phyloP scores from a whole-genome alignment of 2,113 vertebrate genomes.

The Leucopsar rothschildi region DNA sequence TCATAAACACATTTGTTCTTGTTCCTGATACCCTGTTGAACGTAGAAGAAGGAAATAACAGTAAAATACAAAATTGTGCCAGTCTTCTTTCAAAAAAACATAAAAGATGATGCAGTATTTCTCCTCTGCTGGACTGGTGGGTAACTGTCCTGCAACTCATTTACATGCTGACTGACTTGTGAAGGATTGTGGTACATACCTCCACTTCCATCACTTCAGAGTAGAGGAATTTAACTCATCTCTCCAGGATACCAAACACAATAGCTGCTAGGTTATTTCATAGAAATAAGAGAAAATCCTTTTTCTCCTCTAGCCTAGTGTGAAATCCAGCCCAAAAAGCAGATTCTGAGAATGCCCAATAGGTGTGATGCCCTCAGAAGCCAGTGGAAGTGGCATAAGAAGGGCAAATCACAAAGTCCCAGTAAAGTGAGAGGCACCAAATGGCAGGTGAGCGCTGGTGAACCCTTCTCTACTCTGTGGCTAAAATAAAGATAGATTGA shows the following conservation, averaged over 20 bases:
- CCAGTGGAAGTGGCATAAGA: neutral
- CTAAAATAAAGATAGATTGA: neutral
- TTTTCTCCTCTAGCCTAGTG: neutral
- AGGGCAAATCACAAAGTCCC: neutral
- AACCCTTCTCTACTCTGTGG: neutral
- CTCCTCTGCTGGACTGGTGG: neutral
- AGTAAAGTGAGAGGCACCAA: neutral
- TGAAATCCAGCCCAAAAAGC: neutral
- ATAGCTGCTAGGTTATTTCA: neutral
- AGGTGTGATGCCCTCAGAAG: neutral
- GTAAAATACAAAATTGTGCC: neutral
- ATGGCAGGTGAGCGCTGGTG: neutral
- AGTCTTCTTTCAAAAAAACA: neutral
- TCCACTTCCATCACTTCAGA: neutral
- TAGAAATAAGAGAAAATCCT: neutral
- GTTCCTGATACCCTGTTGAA: conserved; percentile 85
- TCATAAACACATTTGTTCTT: conserved; percentile 89
- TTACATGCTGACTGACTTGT: neutral
- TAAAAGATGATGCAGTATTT: neutral
- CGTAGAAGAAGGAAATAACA: neutral
- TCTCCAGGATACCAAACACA: neutral
- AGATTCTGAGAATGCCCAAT: neutral
- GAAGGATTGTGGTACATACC: neutral
- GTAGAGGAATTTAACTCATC: neutral
- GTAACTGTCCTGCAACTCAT: neutral